Conservation (phyloP, 1,140 invertebrate genomes). For the Macrobrachium rosenbergii region DNA sequence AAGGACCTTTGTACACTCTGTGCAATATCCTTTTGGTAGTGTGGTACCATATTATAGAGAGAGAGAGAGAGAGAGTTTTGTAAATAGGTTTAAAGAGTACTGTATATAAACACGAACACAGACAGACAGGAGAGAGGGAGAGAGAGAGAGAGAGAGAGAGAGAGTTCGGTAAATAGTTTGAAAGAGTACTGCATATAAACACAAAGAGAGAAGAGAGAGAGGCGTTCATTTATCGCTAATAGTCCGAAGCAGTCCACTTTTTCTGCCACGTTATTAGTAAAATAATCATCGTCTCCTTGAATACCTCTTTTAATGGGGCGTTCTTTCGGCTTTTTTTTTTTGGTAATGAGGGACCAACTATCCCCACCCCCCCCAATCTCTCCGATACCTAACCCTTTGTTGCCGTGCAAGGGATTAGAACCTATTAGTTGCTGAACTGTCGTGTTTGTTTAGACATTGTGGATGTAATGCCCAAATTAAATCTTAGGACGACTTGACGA, state of each 20-base stretch:
- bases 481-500: too few species aligned
- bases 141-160: not conserved
- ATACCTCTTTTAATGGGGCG: not conserved
- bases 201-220: not conserved
- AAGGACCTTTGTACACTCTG: too few species aligned
- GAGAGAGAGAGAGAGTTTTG: not conserved
- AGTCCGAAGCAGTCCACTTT: not conserved
- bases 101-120: too few species aligned
- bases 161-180: not conserved
- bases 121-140: not conserved
- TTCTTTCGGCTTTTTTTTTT: not conserved
- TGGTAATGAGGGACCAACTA: too few species aligned
- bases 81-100: too few species aligned
- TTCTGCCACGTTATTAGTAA: conserved; percentile 25
- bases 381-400: too few species aligned
- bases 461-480: too few species aligned
- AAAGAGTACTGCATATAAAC: not conserved
- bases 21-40: too few species aligned
- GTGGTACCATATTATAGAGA: not conserved
- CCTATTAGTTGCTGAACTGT: too few species aligned
- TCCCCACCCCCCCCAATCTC: too few species aligned
- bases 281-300: conserved; percentile 9
- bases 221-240: not conserved
- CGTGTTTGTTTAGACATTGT: too few species aligned
- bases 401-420: too few species aligned